Base-by-base conservation (phyloP, 2,113 vertebrate genomes). In the Osmerus mordax region DNA sequence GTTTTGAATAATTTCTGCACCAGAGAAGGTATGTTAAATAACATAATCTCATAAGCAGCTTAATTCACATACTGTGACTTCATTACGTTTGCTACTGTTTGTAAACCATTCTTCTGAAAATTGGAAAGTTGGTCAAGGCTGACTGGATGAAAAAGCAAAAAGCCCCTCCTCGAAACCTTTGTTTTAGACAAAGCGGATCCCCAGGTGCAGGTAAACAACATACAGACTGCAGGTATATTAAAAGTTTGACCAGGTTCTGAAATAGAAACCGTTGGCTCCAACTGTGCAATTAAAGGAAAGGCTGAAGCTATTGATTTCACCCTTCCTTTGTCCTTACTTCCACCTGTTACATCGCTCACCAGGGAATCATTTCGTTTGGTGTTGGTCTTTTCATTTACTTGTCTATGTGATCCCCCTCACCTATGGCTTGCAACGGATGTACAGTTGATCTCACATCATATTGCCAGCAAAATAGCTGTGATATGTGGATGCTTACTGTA, bases 21-120 rank as follows among this genome's bases (percentile, higher is more conserved):
- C 84, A 76, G 67, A 81, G 83, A 88, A 87, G 87, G 74, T 77
- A 68, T 80, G 84, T 80, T 86, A 84, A 90, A 87, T 83, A 75
- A 83, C 76, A 65, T 91, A 90, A 91, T 91, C 90, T 87, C 80
- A 86, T 91, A 91, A 92, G 87, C 87, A 3, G 89, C 88, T 89
- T 91, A 90, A 89, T 90, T 83, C 84, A 85, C 83, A 88, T 80
- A 81, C 80, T 87, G 85, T 88, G 86, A 91, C 89, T 90, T 89
- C 84, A 91, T 89, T 91, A 86, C 86, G 83, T 84, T 84, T 87
- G 63, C 65, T 71, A 81, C 84, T 85, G 86, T 91, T 90, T 87
- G 86, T 84, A 79, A 86, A 89, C 73, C 78, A 60, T 83, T 85
- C 84, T 80, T 74, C 70, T 76, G 72, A 86, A 87, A 85, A 87